Conservation (phyloP, 2,797 vertebrate species). For the Microctenopoma steveboyesi region DNA sequence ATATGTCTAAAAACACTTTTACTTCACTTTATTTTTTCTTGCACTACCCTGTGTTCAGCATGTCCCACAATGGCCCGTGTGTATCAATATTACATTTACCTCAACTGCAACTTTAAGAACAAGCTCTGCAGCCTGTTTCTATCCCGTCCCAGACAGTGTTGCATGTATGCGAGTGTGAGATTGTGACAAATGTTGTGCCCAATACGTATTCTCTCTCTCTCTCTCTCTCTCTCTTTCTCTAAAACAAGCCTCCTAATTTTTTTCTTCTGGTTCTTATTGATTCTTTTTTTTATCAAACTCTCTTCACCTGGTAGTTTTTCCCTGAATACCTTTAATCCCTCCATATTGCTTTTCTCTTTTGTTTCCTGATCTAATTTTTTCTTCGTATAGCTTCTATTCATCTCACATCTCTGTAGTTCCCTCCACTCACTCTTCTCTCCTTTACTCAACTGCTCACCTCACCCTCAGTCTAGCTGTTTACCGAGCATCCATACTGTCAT, state of each 20-base stretch:
- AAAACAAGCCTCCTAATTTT: slow-evolving; percentile 16
- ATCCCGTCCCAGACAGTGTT: slow-evolving; percentile 13
- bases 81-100: slow-evolving; percentile 57
- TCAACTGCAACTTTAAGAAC: slow-evolving; percentile 32
- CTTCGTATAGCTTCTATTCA: slow-evolving; percentile 6
- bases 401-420: slow-evolving; percentile 6
- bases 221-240: not conserved
- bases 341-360: not conserved
- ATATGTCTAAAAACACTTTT: not conserved
- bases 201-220: slow-evolving; percentile 2
- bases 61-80: slow-evolving; percentile 31
- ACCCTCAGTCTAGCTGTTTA: slow-evolving; percentile 51
- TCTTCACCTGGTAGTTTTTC: not conserved
- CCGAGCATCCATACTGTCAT: slow-evolving; percentile 55
- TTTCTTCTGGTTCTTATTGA: not conserved
- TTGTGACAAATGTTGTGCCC: slow-evolving; percentile 37
- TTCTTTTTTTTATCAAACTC: slow-evolving; percentile 11
- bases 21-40: not conserved
- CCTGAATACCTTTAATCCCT: not conserved
- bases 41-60: slow-evolving; percentile 12
- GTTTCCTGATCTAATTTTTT: slow-evolving; percentile 15
- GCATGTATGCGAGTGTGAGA: slow-evolving; percentile 8
- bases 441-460: not conserved
- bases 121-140: slow-evolving; percentile 33
- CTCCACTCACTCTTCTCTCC: slow-evolving; percentile 7